These are phyloP conservation scores for Himalopsyche kuldschensis DNA, from an alignment of 2,888 invertebrate species.

Conservation along the genomic window DNA sequence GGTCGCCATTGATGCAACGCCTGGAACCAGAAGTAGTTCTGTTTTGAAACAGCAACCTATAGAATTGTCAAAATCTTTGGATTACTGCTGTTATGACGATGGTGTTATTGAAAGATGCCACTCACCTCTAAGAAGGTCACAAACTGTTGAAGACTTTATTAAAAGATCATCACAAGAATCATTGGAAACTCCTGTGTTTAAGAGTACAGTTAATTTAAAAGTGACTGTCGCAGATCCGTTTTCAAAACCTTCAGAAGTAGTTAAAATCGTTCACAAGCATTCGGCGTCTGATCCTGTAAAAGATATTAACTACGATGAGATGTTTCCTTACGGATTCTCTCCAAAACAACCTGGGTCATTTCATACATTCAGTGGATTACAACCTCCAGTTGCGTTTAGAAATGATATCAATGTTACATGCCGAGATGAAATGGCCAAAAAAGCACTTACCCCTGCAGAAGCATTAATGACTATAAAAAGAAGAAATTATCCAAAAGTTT, in stretches of 20 bases:
- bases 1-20: constrained; percentile 78
- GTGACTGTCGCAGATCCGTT: constrained; percentile 42
- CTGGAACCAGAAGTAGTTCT: constrained; percentile 71
- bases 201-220: constrained; percentile 50
- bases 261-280: constrained; percentile 65
- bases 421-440: constrained; percentile 57
- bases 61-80: constrained; percentile 69
- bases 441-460: constrained; percentile 65
- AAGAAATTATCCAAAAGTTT: constrained; percentile 81
- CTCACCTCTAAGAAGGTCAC: constrained; percentile 49
- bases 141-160: constrained; percentile 52
- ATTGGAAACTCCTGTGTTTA: constrained; percentile 43
- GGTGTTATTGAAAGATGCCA: constrained; percentile 35
- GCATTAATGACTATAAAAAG: constrained; percentile 73
- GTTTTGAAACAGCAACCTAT: constrained; percentile 76
- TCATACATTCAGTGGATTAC: constrained; percentile 43
- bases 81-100: constrained; percentile 46
- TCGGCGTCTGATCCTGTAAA: constrained; percentile 71
- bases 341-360: constrained; percentile 38
- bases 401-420: constrained; percentile 77
- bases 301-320: constrained; percentile 57
- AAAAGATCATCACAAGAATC: constrained; percentile 27
- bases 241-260: constrained; percentile 43
- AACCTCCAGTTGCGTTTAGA: constrained; percentile 55
- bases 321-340: constrained; percentile 40